Conservation (phyloP, 2,888 invertebrate genomes). For the Chorisops tibialis region DNA sequence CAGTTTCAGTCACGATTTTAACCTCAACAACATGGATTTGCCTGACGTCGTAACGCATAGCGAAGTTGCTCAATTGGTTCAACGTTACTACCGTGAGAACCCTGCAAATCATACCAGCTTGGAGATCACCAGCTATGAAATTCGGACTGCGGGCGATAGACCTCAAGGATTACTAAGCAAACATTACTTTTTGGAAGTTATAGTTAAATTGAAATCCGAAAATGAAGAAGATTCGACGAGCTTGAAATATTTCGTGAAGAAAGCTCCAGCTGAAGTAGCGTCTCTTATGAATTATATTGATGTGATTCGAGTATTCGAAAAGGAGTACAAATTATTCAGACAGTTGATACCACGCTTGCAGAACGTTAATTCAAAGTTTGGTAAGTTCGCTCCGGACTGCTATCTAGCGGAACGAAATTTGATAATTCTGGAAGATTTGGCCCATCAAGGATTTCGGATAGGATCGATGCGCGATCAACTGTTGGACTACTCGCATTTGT, state of each 20-base stretch:
- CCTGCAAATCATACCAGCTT: not conserved
- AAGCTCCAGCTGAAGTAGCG: slow-evolving; percentile 55
- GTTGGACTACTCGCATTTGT: slow-evolving; percentile 49
- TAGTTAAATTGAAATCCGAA: not conserved
- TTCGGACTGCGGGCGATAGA: not conserved
- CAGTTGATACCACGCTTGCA: slow-evolving; percentile 51
- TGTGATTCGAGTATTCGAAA: slow-evolving; percentile 53
- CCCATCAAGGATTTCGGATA: slow-evolving; percentile 44
- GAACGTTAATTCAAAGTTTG: slow-evolving; percentile 37
- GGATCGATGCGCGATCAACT: slow-evolving; percentile 42
- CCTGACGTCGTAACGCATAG: not conserved
- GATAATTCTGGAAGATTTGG: slow-evolving; percentile 53
- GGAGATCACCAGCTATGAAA: not conserved
- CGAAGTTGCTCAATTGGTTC: slow-evolving; percentile 4
- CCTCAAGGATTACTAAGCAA: slow-evolving; percentile 15
- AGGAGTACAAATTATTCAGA: slow-evolving; percentile 54
- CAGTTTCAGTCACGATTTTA: too few relatives aligned
- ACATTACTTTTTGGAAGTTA: slow-evolving; percentile 3
- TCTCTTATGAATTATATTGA: slow-evolving; percentile 55
- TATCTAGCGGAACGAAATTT: slow-evolving; percentile 49
- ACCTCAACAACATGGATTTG: slow-evolving; percentile 9
- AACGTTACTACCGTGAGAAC: not conserved
- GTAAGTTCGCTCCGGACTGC: slow-evolving; percentile 47
- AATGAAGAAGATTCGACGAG: slow-evolving; percentile 11
- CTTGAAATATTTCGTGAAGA: slow-evolving; percentile 58